Evolutionary conservation across 1,140 invertebrate genomes (phyloP), one percentile per base, ranked within the genome.

Genomic region (Laupala kohalensis): DNA sequence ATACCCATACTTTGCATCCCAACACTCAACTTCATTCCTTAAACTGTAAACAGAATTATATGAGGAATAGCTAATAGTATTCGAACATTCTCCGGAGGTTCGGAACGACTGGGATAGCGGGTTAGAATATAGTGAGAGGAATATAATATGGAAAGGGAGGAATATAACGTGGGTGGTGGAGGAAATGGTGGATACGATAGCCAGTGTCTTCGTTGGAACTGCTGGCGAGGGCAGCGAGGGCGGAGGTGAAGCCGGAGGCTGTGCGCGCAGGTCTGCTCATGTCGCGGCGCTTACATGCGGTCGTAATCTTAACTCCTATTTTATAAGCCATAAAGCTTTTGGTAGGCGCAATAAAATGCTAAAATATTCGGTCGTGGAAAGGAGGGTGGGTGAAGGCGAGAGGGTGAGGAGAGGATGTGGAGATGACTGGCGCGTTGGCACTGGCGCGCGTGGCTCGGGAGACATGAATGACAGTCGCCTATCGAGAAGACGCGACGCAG

Each of bases 331-430:
- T 53, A 53, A 53, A 53, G 37, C 37, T 53, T 53, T 53, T 53
- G 37, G 37, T 53, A 53, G 37, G 37, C 9, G 37, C 37, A 53
- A 53, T 53, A 53, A 53, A 53, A 53, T 53, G 37, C 37, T 53
- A 53, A 53, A 53, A 53, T 53, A 53, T 53, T 53, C 37, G 37
- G 53, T 27, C 37, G 64, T 62, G 65, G 71, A 65, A 67, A 71
- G 73, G 71, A 67, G 30, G 64, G 63, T 9, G 67, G 67, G 28
- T n/a, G 63, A 13, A 6, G n/a, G 71, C 19, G 63, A 53, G 65
- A 23, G 13, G 64, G 29, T 30, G 64, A 28, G 64, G 53, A 63
- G 62, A 19, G 64, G 1, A 67, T 15, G 63, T 13, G 63, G 30
- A 27, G 26, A 71, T 28, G 37, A 19, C 37, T n/a, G n/a, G 37